phyloP scores from a whole-genome alignment of 2,797 vertebrate species.

The Coranthus polyacanthus region DNA sequence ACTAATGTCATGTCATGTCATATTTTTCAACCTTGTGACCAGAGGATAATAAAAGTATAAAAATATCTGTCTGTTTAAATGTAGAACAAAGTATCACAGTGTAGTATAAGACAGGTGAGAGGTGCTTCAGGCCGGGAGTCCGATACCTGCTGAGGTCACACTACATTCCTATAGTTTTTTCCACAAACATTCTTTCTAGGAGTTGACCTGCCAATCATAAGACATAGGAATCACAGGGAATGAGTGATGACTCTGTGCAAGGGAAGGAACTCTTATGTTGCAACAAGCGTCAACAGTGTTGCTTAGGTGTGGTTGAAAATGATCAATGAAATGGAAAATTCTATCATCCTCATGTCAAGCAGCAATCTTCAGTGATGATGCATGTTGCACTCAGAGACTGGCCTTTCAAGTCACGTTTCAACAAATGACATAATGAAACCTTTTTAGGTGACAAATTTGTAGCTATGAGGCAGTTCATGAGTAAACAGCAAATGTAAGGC shows the following conservation, averaged over 20 bases:
- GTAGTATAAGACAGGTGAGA: no score
- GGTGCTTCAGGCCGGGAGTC: no score
- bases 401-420: conserved; percentile 8
- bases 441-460: neutral
- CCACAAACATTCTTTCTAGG: no score
- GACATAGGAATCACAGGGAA: no score
- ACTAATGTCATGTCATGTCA: no score
- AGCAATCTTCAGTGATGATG: conserved; percentile 24
- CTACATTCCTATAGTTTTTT: no score
- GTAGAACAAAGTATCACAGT: no score
- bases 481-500: neutral
- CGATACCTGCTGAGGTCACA: no score
- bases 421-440: neutral
- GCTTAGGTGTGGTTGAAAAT: conserved; percentile 13
- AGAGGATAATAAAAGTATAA: no score
- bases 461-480: neutral
- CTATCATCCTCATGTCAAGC: conserved; percentile 7
- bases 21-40: no score
- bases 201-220: no score
- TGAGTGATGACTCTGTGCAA: conserved; percentile 22
- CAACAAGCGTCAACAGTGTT: conserved; percentile 23
- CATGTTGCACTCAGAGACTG: neutral
- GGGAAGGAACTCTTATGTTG: neutral
- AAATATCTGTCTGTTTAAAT: no score
- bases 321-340: conserved; percentile 1